Evolutionary conservation across 2,113 vertebrate genomes (phyloP).

Genomic region (Suricata suricatta): DNA sequence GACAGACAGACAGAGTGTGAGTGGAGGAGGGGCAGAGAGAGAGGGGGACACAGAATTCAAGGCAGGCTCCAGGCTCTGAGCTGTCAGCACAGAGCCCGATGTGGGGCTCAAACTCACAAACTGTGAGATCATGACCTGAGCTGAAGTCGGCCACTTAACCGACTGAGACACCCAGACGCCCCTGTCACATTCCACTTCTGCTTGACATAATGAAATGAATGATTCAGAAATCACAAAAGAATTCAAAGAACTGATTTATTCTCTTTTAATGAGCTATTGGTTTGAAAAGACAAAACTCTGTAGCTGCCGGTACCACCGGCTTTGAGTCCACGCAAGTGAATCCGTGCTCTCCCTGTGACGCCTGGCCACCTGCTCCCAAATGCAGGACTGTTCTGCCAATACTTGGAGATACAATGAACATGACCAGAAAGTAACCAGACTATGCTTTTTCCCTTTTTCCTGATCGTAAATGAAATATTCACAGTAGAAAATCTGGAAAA

Average conservation of each 20-base stretch:
- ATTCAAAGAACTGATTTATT: neutral
- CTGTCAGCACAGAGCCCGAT: too few relatives aligned
- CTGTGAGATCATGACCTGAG: too few relatives aligned
- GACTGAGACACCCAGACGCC: too few relatives aligned
- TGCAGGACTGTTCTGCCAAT: neutral
- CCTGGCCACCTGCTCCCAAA: neutral
- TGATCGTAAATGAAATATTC: neutral
- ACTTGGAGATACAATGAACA: neutral
- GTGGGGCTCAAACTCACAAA: too few relatives aligned
- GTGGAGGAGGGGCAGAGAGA: too few relatives aligned
- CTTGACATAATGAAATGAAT: neutral
- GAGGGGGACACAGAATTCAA: too few relatives aligned
- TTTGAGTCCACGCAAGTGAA: neutral
- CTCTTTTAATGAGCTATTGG: neutral
- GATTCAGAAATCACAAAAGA: constrained; percentile 38
- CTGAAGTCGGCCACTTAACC: too few relatives aligned
- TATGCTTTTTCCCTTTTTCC: neutral
- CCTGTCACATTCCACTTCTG: neutral
- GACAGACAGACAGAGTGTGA: too few relatives aligned
- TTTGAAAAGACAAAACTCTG: neutral
- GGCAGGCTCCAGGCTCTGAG: too few relatives aligned
- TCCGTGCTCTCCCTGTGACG: neutral
- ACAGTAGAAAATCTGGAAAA: neutral
- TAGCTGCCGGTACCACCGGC: neutral
- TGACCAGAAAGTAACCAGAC: neutral